These are phyloP conservation scores for Stomatorhinus ivindoensis DNA, from an alignment of 2,113 vertebrate species.

Conservation along the genomic window DNA sequence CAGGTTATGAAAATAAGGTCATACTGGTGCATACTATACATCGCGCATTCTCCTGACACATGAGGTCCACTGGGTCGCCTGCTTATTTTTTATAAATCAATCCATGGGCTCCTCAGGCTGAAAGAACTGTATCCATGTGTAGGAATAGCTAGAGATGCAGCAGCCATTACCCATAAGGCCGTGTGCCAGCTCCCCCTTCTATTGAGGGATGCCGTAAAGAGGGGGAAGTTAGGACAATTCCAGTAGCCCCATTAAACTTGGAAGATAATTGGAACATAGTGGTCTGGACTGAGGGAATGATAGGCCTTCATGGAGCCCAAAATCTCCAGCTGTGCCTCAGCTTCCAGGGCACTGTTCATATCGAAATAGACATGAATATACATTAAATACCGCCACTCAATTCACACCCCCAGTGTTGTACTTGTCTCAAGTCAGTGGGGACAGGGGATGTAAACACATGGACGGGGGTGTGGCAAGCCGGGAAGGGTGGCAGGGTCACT, in stretches of 20 bases:
- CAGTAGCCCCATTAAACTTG: neutral
- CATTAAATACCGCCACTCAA: neutral
- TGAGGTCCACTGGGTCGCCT: neutral
- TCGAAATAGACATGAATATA: neutral
- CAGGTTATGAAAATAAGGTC: neutral
- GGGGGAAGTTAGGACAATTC: neutral
- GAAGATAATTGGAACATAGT: neutral
- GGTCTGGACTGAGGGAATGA: neutral
- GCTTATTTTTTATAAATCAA: neutral
- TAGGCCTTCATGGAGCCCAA: neutral
- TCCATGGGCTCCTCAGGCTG: neutral
- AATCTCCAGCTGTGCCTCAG: neutral
- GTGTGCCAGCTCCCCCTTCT: neutral
- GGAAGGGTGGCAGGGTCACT: neutral
- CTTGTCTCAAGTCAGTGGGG: neutral
- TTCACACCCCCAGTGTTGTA: neutral
- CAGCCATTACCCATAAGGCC: neutral
- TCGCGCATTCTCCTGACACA: neutral
- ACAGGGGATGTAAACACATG: neutral
- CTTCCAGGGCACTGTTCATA: neutral
- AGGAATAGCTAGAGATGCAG: neutral
- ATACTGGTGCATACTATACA: neutral
- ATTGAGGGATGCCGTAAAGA: neutral
- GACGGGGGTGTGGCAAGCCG: neutral
- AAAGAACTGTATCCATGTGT: neutral